Base-by-base conservation (phyloP, 2,888 invertebrate species). In the Flexamia atlantica region DNA sequence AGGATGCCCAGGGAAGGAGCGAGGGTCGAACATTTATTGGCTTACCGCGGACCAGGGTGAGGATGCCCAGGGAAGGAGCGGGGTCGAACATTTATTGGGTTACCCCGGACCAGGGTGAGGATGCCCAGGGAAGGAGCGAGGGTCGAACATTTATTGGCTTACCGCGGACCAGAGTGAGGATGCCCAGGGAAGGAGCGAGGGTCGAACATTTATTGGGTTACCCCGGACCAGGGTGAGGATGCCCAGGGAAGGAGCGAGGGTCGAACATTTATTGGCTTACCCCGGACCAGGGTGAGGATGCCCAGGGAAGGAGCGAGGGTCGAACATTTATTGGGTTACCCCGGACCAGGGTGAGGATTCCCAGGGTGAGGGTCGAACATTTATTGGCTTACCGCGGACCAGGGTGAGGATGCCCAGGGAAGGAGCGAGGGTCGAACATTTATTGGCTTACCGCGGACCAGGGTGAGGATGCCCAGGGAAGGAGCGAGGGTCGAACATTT, bases 91-190 rank as follows among this genome's bases (percentile, higher is more conserved):
- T 32, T 50, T 25, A 46, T 36, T 82, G 57, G 88, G 95, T 94
- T 90, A 97, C 97, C 97, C 92, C 94, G 92, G 20, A 96, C 94
- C 84, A 97, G 91, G 9, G 96, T 96, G 86, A 97, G 90, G 88
- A 97, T 97, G 80, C 97, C 97, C 86, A 98, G 92, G 0, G 99
- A 99, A 98, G 99, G 99, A 86, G 99, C 99, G 87, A 98, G 92
- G 30, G n/a, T n/a, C n/a, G 30, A 81, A 30, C n/a, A 50, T 32
- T 50, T 25, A 46, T 36, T 82, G 57, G 88, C 95, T 94, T 90
- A 97, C 97, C 97, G 92, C 94, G 92, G 20, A 96, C 94, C 84
- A 97, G 91, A 7, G 96, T 96, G 86, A 97, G 90, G 88, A 97
- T 97, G 80, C 97, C 97, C 86, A 98, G 92, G 0, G 99, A 99